A percentile compares a stretch with the other conserved stretches of the same genome.
Evolutionary conservation across 2,113 vertebrate genomes (phyloP).

Genomic region (Muntiacus reevesi): DNA sequence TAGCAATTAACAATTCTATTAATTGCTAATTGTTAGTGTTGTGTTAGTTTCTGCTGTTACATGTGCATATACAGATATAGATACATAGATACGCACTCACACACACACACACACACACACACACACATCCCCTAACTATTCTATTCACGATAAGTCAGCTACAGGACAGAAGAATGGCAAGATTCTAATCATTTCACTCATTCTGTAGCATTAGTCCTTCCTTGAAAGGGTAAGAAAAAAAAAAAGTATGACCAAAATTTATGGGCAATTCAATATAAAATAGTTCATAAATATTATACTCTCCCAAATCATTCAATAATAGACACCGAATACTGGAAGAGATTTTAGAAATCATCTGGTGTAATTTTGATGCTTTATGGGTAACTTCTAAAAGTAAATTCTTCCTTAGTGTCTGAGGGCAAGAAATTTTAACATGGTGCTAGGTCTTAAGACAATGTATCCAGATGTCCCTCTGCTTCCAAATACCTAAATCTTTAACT

Average conservation of each 20-base stretch:
- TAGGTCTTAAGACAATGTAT: not conserved
- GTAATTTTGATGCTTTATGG: not conserved
- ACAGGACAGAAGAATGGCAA: not conserved
- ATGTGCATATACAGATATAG: not conserved
- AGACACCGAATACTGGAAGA: not conserved
- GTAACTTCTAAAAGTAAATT: not conserved
- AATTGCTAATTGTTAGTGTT: not conserved
- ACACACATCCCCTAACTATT: not conserved
- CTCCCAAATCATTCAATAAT: not conserved
- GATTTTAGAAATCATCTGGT: not conserved
- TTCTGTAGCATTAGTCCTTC: not conserved
- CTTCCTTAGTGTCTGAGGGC: not conserved
- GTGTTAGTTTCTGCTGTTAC: not conserved
- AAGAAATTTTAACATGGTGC: not conserved
- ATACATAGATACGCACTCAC: not conserved
- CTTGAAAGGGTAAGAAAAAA: not conserved
- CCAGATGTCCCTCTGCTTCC: not conserved
- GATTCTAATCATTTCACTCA: not conserved
- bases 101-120: not conserved
- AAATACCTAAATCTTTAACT: not conserved
- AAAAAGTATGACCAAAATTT: not conserved
- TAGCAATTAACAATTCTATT: no score
- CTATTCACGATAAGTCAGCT: not conserved
- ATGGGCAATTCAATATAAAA: not conserved
- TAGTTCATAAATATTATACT: not conserved